Percentiles rank a stretch among this genome's conserved stretches.
These are phyloP conservation scores for Leptothorax acervorum DNA, from an alignment of 2,888 invertebrate genomes.

Conservation along the genomic window DNA sequence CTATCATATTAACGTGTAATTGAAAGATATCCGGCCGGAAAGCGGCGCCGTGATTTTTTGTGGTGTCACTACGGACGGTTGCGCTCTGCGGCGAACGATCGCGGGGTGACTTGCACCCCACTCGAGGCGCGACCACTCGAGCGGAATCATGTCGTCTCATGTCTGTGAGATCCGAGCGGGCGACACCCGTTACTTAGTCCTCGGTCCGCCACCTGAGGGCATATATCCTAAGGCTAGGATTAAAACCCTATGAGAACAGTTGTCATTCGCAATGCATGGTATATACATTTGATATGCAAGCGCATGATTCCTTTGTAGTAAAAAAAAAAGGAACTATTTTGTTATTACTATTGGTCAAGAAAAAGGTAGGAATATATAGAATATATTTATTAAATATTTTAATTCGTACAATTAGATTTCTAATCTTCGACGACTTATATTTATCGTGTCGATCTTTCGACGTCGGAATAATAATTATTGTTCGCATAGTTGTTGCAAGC, in stretches of 20 bases:
- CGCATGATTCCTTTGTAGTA: not conserved
- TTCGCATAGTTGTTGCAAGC: slow-evolving; percentile 3
- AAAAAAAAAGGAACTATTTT: not conserved
- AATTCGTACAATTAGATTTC: slow-evolving; percentile 2
- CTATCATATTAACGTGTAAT: slow-evolving; percentile 85
- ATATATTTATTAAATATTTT: not conserved
- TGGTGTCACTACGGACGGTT: slow-evolving; percentile 79
- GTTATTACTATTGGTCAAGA: not conserved
- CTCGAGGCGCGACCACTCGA: slow-evolving; percentile 49
- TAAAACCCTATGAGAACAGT: not conserved
- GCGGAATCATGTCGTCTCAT: slow-evolving; percentile 49
- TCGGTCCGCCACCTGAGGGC: slow-evolving; percentile 11
- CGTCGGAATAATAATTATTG: not conserved
- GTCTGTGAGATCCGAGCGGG: slow-evolving; percentile 9
- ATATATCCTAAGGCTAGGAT: not conserved
- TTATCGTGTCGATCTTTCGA: not conserved
- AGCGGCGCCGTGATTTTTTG: slow-evolving; percentile 82
- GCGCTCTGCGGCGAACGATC: slow-evolving; percentile 81
- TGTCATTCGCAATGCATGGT: not conserved
- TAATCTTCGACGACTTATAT: not conserved
- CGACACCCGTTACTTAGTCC: slow-evolving; percentile 29
- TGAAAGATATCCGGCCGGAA: slow-evolving; percentile 85
- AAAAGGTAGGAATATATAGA: not conserved
- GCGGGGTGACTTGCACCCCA: slow-evolving; percentile 83
- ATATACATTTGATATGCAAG: not conserved